Conservation (phyloP, 2,888 invertebrate species). For the Lochmaea crataegi region DNA sequence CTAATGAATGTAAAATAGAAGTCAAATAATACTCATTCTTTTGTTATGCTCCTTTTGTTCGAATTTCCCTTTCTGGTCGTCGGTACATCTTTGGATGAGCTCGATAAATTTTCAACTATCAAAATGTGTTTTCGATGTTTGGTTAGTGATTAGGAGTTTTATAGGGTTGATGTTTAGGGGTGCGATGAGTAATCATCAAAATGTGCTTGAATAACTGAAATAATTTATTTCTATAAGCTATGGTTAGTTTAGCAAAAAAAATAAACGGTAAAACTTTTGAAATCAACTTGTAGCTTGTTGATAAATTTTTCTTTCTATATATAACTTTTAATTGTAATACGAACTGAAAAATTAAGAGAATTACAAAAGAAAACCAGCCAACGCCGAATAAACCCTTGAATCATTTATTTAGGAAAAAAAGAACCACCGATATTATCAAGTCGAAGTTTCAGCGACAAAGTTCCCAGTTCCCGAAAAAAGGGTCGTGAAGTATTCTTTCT, state of each 20-base stretch:
- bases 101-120: conserved; percentile 27
- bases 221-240: no score
- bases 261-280: not conserved
- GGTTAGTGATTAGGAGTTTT: not conserved
- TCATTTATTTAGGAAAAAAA: conserved; percentile 54
- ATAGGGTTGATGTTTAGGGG: not conserved
- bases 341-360: not conserved
- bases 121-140: conserved; percentile 14
- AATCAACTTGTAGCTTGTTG: not conserved
- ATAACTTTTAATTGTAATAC: no score
- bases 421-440: conserved; percentile 57
- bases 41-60: conserved; percentile 22
- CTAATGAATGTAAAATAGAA: conserved; percentile 35
- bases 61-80: conserved; percentile 13
- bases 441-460: conserved; percentile 58
- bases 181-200: conserved; percentile 5
- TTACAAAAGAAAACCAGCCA: not conserved
- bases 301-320: no score
- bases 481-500: conserved; percentile 60
- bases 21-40: conserved; percentile 35
- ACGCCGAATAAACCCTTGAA: conserved; percentile 45
- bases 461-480: conserved; percentile 52
- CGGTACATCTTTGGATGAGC: conserved; percentile 24
- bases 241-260: no score
- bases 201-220: not conserved